A percentile compares a stretch with the other conserved stretches of the same genome.
phyloP scores from a whole-genome alignment of 2,797 vertebrate species.

The Microctenopoma lineatum region DNA sequence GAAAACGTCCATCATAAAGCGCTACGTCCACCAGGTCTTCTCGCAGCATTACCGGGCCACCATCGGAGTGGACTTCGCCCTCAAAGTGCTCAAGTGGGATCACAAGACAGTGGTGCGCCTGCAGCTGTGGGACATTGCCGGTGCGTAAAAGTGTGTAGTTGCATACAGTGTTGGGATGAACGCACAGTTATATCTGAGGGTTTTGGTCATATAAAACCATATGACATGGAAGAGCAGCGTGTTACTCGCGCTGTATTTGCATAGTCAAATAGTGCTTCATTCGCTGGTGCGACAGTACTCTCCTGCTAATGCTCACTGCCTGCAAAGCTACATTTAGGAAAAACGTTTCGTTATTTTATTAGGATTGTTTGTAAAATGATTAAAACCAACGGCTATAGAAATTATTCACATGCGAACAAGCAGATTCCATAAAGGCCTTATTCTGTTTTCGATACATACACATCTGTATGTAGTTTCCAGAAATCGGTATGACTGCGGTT shows the following conservation, averaged over 20 bases:
- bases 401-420: too few species aligned
- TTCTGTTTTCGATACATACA: too few species aligned
- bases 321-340: not conserved
- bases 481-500: too few species aligned
- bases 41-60: conserved; percentile 86
- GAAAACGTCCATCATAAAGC: conserved; percentile 85
- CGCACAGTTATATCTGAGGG: too few species aligned
- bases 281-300: not conserved
- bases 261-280: not conserved
- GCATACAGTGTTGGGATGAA: not conserved
- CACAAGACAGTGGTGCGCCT: conserved; percentile 79
- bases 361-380: too few species aligned
- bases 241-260: not conserved
- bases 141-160: conserved; percentile 56
- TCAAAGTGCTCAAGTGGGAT: conserved; percentile 84
- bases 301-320: not conserved
- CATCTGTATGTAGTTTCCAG: too few species aligned
- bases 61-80: conserved; percentile 86
- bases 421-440: too few species aligned
- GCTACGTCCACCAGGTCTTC: conserved; percentile 85
- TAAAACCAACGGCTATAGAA: too few species aligned
- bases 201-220: not conserved
- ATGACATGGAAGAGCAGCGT: not conserved
- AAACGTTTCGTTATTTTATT: too few species aligned
- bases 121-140: conserved; percentile 88